These are phyloP conservation scores for Acanthurus lineatus DNA, from an alignment of 2,797 vertebrate genomes.

Conservation along the genomic window DNA sequence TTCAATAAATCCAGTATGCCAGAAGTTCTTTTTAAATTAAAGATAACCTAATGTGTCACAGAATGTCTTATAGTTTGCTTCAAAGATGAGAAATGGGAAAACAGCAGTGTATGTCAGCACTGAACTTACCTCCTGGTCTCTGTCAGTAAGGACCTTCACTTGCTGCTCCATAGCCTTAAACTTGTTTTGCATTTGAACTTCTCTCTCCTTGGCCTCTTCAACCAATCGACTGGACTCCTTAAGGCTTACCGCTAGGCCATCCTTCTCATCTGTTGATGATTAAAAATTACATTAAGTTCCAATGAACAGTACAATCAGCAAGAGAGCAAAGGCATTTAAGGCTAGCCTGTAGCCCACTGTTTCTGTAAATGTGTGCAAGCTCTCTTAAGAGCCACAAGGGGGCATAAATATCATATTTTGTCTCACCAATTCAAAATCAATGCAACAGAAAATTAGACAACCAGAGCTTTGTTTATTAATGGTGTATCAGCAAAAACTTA, in stretches of 20 bases:
- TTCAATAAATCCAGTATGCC: neutral
- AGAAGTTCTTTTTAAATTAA: neutral
- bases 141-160: conserved; percentile 87
- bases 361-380: neutral
- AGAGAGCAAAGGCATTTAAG: conserved; percentile 1
- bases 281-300: conserved; percentile 1
- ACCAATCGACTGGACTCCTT: conserved; percentile 90
- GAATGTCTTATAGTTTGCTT: neutral
- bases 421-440: neutral
- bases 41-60: neutral
- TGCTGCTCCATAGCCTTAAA: conserved; percentile 90
- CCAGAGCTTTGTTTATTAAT: neutral
- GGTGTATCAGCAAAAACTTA: neutral
- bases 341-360: neutral
- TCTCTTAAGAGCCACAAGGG: conserved; percentile 32
- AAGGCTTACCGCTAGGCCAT: conserved; percentile 90
- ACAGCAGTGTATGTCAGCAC: neutral
- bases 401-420: conserved; percentile 1
- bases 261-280: conserved; percentile 90
- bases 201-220: conserved; percentile 89
- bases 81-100: neutral
- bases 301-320: neutral
- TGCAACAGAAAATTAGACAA: neutral
- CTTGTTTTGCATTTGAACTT: conserved; percentile 89
- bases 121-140: conserved; percentile 90